Conservation (phyloP, 2,797 vertebrate species). For the Macropus fuliginosus region DNA sequence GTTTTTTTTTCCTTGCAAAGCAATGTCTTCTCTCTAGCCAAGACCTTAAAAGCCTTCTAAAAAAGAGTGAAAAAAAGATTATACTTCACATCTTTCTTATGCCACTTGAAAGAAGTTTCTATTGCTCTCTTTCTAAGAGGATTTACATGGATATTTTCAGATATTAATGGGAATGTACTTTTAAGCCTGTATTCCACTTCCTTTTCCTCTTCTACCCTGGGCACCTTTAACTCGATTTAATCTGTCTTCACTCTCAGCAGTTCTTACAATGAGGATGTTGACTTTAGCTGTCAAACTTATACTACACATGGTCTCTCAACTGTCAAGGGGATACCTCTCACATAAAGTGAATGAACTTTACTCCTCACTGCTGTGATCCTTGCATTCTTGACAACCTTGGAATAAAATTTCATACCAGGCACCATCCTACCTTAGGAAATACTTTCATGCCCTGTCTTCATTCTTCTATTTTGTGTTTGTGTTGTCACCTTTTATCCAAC, state of each 20-base stretch:
- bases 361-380: not conserved
- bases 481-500: not conserved
- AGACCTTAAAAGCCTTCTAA: not conserved
- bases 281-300: not conserved
- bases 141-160: not conserved
- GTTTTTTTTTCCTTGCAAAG: not conserved
- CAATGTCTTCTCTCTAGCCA: not conserved
- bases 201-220: slow-evolving; percentile 36
- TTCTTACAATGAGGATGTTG: slow-evolving; percentile 19
- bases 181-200: not conserved
- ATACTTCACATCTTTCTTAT: slow-evolving; percentile 43
- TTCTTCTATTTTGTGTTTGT: slow-evolving; percentile 20
- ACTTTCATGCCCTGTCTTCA: not conserved
- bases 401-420: not conserved
- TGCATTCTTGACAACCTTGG: not conserved
- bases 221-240: not conserved
- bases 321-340: not conserved
- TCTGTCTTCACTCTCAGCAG: slow-evolving; percentile 41
- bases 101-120: slow-evolving; percentile 36
- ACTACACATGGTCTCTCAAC: not conserved
- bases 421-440: not conserved
- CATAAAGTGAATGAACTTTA: not conserved
- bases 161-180: not conserved
- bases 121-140: not conserved
- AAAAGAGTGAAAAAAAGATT: not conserved